These are phyloP conservation scores for Columba livia DNA, from an alignment of 2,113 vertebrate genomes.

Conservation along the genomic window DNA sequence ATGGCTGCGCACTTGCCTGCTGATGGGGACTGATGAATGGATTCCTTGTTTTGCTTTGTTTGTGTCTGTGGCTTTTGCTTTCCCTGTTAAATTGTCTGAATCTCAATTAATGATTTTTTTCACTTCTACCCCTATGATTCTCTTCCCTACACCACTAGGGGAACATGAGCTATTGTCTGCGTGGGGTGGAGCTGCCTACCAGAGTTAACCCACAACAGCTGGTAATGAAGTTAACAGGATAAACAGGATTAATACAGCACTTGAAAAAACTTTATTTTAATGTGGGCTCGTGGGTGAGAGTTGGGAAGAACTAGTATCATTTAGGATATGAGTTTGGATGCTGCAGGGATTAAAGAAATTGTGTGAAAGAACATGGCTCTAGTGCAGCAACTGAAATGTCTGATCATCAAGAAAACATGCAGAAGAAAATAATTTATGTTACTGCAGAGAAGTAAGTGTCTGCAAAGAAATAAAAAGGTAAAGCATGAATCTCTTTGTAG, in stretches of 20 bases:
- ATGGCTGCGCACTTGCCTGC: no score
- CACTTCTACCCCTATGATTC: no score
- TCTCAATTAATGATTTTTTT: no score
- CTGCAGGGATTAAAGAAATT: not conserved
- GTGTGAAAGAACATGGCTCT: not conserved
- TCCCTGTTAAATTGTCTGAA: no score
- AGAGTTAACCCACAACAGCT: not conserved
- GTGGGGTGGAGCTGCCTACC: no score
- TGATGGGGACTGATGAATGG: no score
- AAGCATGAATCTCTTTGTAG: not conserved
- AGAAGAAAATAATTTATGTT: not conserved
- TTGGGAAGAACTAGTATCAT: not conserved
- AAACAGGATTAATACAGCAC: not conserved
- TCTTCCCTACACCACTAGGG: no score
- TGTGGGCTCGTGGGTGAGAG: not conserved
- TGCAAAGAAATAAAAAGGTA: not conserved
- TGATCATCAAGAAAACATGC: not conserved
- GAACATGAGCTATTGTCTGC: no score
- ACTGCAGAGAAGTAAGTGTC: not conserved
- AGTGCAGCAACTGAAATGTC: not conserved
- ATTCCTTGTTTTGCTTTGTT: no score
- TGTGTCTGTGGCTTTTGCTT: no score
- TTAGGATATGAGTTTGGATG: not conserved
- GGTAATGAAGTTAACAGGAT: not conserved
- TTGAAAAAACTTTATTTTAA: not conserved